Percentiles rank a stretch among this genome's conserved stretches.
These are phyloP conservation scores for Glyphotaelius pellucidus DNA, from an alignment of 2,888 invertebrate genomes.

Conservation along the genomic window DNA sequence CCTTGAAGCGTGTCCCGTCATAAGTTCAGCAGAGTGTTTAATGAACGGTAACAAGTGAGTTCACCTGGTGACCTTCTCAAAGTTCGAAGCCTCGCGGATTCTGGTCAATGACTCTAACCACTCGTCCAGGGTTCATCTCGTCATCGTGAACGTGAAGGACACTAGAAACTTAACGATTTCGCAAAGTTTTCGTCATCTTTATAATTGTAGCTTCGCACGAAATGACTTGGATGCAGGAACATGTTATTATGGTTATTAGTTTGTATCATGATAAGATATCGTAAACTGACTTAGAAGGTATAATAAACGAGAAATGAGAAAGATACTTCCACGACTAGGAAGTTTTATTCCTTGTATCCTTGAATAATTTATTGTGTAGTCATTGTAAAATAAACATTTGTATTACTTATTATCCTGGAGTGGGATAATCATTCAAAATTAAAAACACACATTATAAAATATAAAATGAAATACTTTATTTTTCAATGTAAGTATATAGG, in stretches of 20 bases:
- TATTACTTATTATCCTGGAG: neutral
- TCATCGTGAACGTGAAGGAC: neutral
- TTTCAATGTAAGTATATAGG: too few relatives aligned
- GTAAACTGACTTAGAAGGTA: neutral
- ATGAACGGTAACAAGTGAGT: slow-evolving; percentile 34
- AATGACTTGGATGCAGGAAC: neutral
- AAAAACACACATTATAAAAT: too few relatives aligned
- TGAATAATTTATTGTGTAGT: neutral
- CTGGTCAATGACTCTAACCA: slow-evolving; percentile 39
- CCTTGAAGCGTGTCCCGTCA: slow-evolving; percentile 31
- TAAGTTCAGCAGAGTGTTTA: slow-evolving; percentile 20
- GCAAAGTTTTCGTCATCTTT: neutral
- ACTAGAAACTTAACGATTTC: neutral
- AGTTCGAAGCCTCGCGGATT: neutral
- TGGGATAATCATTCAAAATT: too few relatives aligned
- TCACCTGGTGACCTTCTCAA: slow-evolving; percentile 32
- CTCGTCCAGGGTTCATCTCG: slow-evolving; percentile 25
- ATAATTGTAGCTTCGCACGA: neutral
- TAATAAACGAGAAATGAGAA: neutral
- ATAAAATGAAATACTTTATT: too few relatives aligned
- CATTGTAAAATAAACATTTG: neutral
- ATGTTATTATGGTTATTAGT: neutral
- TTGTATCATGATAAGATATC: neutral
- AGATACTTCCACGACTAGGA: neutral
- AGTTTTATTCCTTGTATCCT: neutral